phyloP scores from a whole-genome alignment of 2,888 invertebrate species.

The Drosophila tripunctata region DNA sequence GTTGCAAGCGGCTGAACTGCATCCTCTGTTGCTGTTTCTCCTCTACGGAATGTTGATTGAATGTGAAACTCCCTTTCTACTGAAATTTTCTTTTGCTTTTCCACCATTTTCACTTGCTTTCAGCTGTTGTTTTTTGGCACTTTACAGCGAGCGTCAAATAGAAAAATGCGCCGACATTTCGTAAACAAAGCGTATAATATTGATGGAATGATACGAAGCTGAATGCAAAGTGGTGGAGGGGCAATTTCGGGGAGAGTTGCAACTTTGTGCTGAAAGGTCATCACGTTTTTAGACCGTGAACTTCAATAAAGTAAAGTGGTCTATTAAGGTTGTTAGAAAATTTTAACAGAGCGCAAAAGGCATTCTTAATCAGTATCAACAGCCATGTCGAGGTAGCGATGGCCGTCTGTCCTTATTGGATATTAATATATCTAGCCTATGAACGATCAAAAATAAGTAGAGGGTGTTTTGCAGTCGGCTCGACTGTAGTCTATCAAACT shows the following conservation, averaged over 20 bases:
- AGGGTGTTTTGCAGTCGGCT: no score
- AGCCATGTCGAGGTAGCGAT: no score
- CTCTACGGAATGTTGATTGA: slow-evolving; percentile 59
- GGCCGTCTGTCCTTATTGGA: no score
- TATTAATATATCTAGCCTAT: no score
- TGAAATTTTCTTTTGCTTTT: slow-evolving; percentile 4
- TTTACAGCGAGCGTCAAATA: slow-evolving; percentile 35
- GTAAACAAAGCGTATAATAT: slow-evolving; percentile 58
- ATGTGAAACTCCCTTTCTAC: slow-evolving; percentile 36
- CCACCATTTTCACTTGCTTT: slow-evolving; percentile 8
- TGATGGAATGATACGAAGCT: slow-evolving; percentile 2
- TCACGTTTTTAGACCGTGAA: slow-evolving; percentile 26
- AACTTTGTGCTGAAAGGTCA: slow-evolving; percentile 33
- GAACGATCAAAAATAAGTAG: no score
- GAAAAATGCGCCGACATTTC: slow-evolving; percentile 60
- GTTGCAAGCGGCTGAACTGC: neutral
- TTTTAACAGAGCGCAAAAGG: no score
- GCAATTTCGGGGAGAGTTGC: neutral
- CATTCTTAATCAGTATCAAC: no score
- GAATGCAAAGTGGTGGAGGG: neutral
- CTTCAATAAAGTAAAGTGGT: no score
- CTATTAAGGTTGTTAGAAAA: no score
- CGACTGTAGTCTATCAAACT: no score
- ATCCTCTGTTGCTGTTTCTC: slow-evolving; percentile 27
- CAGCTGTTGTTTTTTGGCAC: slow-evolving; percentile 51